Evolutionary conservation across 2,113 vertebrate species (phyloP), one percentile per base, ranked within the genome.

Genomic region (Nycticorax nycticorax): DNA sequence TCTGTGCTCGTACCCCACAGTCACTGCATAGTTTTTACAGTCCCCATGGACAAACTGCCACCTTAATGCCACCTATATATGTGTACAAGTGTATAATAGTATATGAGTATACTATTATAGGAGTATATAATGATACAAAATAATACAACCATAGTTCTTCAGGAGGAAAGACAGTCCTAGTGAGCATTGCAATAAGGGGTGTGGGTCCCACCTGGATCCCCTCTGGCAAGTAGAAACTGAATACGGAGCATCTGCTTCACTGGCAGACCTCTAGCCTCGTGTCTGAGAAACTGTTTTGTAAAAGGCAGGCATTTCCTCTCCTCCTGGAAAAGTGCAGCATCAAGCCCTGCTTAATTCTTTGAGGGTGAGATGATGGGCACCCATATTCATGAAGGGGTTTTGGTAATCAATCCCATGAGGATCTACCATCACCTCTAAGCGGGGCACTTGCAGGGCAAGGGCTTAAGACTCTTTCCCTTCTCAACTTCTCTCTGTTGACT

Each of bases 311-410:
- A 16, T 69, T 76, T 87, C 9, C 2, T 50, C 4, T 83, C 21
- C 28, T 60, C 30, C 43, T 60, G 19, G 12, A 37, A 69, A 45
- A 53, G 21, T 20, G 23, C 27, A 91, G 41, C 4, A 41, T 12
- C 12, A 89, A 53, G 23, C 53, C 11, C 11, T 39, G 15, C 28
- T 66, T 71, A 45, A 28, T 33, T 88, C 22, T 74, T 69, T 64
- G 33, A 35, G 22, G 24, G 10, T 7, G 60, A 66, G 33, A 17
- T 37, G 56, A 7, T 56, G 30, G 18, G 10, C 22, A 71, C 16
- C 3, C 18, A 37, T 7, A 12, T 3, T n/a, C 11, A 10, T 6
- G 9, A 39, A 33, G 7, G 1, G 3, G 3, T 39, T 76, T 72
- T 35, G 27, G 11, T 23, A 80, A 37, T 2, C 17, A 14, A 28